Percentiles rank a stretch among this genome's conserved stretches.
These are phyloP conservation scores for Habropoda laboriosa DNA, from an alignment of 1,140 invertebrate species.

Conservation along the genomic window DNA sequence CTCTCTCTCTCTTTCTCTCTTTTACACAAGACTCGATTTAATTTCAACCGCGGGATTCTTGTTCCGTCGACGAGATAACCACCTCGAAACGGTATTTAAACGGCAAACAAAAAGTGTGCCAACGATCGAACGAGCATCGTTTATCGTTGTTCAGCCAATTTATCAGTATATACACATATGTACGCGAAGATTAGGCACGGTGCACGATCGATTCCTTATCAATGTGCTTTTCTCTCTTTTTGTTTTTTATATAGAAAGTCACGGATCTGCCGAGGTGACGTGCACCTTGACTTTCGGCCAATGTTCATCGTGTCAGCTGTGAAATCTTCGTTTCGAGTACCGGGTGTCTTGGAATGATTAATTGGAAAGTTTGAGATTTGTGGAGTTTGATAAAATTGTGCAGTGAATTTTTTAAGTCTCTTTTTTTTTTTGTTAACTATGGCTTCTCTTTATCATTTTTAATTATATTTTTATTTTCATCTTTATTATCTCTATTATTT, in stretches of 20 bases:
- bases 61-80: constrained; percentile 1
- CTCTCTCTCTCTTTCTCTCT: no score
- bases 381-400: no score
- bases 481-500: no score
- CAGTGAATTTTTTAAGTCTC: no score
- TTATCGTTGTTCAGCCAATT: constrained; percentile 4
- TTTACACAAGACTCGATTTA: neutral
- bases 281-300: neutral
- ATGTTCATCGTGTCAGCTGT: neutral
- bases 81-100: neutral
- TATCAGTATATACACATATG: no score
- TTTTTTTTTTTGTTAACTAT: no score
- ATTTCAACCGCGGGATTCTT: neutral
- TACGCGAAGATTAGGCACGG: constrained; percentile 4
- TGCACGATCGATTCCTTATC: constrained; percentile 40
- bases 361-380: no score
- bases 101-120: constrained; percentile 11
- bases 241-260: no score
- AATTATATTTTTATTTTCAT: no score
- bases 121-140: neutral
- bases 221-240: neutral
- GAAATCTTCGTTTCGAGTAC: no score
- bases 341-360: no score
- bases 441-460: no score
- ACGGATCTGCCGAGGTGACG: neutral